phyloP scores from a whole-genome alignment of 2,888 invertebrate genomes.

The Eustalomyia histrio region DNA sequence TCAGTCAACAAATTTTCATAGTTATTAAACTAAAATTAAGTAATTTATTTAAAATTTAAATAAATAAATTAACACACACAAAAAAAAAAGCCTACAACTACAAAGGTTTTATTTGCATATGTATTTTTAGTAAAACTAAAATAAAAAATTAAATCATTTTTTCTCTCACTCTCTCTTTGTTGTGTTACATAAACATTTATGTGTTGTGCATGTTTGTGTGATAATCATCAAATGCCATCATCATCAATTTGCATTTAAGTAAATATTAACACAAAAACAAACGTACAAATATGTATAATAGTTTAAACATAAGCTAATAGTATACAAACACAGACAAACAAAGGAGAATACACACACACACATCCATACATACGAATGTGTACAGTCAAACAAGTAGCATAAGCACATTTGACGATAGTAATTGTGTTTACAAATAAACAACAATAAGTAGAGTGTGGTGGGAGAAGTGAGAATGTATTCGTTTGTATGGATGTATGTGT shows the following conservation, averaged over 20 bases:
- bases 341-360: neutral
- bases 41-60: too few relatives aligned
- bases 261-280: conserved; percentile 41
- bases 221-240: conserved; percentile 47
- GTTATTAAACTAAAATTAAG: too few relatives aligned
- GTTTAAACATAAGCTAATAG: neutral
- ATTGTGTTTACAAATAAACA: conserved; percentile 29
- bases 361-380: neutral
- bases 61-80: too few relatives aligned
- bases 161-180: neutral
- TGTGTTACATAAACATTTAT: neutral
- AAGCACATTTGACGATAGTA: conserved; percentile 13
- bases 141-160: neutral
- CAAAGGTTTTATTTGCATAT: too few relatives aligned
- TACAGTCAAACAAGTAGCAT: conserved; percentile 1
- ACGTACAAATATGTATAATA: conserved; percentile 2
- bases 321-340: neutral
- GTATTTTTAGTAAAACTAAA: neutral
- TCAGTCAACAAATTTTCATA: too few relatives aligned
- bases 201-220: neutral
- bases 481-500: neutral
- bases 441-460: too few relatives aligned
- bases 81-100: too few relatives aligned
- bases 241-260: conserved; percentile 51
- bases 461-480: too few relatives aligned